Evolutionary conservation across 2,888 invertebrate genomes (phyloP).

Genomic region (Zonitis immaculata): DNA sequence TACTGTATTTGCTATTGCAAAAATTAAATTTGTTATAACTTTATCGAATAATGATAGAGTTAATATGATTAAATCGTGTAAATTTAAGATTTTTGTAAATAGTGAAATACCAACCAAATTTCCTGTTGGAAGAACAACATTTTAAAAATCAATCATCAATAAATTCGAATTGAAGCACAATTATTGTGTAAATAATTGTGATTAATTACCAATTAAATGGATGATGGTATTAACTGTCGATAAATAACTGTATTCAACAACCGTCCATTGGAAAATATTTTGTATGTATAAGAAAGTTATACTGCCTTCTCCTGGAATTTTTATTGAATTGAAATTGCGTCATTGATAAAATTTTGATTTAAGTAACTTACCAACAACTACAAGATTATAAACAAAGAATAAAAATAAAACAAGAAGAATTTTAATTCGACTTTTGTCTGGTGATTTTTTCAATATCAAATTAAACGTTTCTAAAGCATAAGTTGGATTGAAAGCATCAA

Average conservation of each 20-base stretch:
- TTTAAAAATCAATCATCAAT: background rate
- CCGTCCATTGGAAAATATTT: conserved; percentile 57
- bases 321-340: background rate
- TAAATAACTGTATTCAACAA: conserved; percentile 57
- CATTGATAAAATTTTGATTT: too few species aligned
- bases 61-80: conserved; percentile 45
- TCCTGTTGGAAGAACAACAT: conserved; percentile 29
- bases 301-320: conserved; percentile 55
- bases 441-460: conserved; percentile 35
- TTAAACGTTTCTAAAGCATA: conserved; percentile 41
- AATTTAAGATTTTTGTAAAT: conserved; percentile 42
- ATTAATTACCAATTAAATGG: conserved; percentile 54
- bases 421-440: conserved; percentile 33
- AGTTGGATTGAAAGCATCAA: conserved; percentile 41
- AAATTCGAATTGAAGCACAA: too few species aligned
- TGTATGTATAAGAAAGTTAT: conserved; percentile 57
- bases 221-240: conserved; percentile 55
- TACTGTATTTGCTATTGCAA: conserved; percentile 39
- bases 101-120: conserved; percentile 38
- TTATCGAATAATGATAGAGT: conserved; percentile 47
- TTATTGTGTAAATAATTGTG: too few species aligned
- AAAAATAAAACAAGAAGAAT: conserved; percentile 34
- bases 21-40: conserved; percentile 45
- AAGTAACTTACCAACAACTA: conserved; percentile 36
- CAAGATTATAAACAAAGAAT: conserved; percentile 33